Conservation (phyloP, 2,888 invertebrate genomes). For the Sericinus montela region DNA sequence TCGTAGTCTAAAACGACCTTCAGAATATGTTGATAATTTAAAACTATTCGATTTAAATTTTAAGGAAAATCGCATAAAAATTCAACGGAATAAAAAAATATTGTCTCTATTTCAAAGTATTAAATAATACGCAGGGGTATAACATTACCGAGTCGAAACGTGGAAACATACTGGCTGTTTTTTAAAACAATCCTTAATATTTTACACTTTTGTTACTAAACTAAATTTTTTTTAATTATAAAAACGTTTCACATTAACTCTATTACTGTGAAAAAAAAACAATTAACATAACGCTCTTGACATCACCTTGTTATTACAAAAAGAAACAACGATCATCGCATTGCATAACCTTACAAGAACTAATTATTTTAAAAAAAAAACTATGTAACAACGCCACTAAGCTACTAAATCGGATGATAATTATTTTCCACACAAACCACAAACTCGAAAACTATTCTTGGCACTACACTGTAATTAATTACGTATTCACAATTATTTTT, state of each 20-base stretch:
- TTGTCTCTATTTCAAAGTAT: too few species aligned
- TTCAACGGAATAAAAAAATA: too few species aligned
- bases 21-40: constrained; percentile 10
- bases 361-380: not conserved
- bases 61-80: too few species aligned
- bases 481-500: not conserved
- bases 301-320: not conserved
- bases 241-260: too few species aligned
- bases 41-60: too few species aligned
- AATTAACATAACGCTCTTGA: not conserved
- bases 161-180: too few species aligned
- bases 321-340: constrained; percentile 14
- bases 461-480: constrained; percentile 4
- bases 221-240: too few species aligned
- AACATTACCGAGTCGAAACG: too few species aligned
- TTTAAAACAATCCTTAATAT: too few species aligned
- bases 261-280: not conserved
- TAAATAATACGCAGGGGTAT: too few species aligned
- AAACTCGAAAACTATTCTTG: not conserved
- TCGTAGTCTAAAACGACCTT: not conserved
- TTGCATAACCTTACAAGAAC: constrained; percentile 6
- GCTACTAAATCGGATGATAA: not conserved
- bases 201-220: too few species aligned
- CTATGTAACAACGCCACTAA: not conserved
- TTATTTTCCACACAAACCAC: constrained; percentile 5